These are phyloP conservation scores for Muricea muricata DNA, from an alignment of 92 coral and sea anemone species.

Conservation along the genomic window DNA sequence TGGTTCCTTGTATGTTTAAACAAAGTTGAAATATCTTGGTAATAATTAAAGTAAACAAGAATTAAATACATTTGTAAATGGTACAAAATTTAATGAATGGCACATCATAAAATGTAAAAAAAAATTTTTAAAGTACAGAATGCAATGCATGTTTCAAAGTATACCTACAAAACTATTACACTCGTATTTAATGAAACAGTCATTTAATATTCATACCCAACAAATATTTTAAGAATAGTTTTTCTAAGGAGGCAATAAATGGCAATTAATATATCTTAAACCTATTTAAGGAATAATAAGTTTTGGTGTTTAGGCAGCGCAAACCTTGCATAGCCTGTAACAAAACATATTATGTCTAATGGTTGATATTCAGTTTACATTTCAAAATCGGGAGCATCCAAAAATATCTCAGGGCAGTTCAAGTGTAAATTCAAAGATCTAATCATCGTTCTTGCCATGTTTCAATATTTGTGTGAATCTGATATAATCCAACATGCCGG, in stretches of 20 bases:
- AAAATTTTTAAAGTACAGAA: background rate
- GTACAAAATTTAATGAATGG: background rate
- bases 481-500: conserved; percentile 84
- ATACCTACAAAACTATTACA: background rate
- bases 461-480: conserved; percentile 89
- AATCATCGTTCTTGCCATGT: conserved; percentile 98
- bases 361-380: background rate
- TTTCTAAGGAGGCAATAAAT: background rate
- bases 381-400: background rate
- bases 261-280: background rate
- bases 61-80: background rate
- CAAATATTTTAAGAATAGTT: background rate
- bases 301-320: too few relatives aligned
- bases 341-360: background rate
- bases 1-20: too few relatives aligned
- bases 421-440: conserved; percentile 18
- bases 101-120: background rate
- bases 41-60: background rate
- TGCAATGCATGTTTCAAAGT: background rate
- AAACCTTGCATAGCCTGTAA: too few relatives aligned
- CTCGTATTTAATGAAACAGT: background rate
- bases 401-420: background rate
- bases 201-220: background rate
- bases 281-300: background rate
- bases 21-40: too few relatives aligned